Base-by-base conservation (phyloP, 2,888 invertebrate species). In the Parochlus steinenii region DNA sequence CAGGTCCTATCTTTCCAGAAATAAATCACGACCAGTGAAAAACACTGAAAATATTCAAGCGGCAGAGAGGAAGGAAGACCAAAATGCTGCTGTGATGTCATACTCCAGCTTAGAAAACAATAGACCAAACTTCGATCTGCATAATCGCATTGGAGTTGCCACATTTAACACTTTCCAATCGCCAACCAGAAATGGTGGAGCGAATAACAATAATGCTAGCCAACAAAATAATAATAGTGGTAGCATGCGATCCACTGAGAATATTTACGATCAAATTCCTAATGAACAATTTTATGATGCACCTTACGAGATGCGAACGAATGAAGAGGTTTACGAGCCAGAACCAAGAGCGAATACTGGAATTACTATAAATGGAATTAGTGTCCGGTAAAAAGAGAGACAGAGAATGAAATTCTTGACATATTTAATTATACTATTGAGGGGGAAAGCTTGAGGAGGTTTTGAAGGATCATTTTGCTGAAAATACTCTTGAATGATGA, bases 21-120 rank as follows among this genome's bases (percentile, higher is more conserved):
- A 82, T 29, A 83, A 82, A 63, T 79, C 81, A 12, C 74, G 80
- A 3, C 83, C 85, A 1, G 81, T 86, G 1, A 86, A 85, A 53
- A 85, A 85, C 51, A 83, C 85, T 0, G 85, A 85, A 53, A 86
- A 86, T 53, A 72, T 86, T 26, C 81, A 83, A 59, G 81, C 80
- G 2, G 85, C 83, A 1, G 81, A 85, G 48, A 63, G 80, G 11
- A 85, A 85, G 49, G 85, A 85, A 53, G 83, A 85, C 50, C 74
- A 81, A 48, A 83, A 74, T 51, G 83, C 85, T 0, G 82, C 85
- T 0, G 85, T 85, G 0, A 85, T 85, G 82, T 85, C 83, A 33
- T 86, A 85, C 52, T 79, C 85, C 15, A 81, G 80, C 2, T 58
- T 85, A 1, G 82, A 79, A 53, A 65, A 53, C 39, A 54, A 54